Percentiles rank a stretch among this genome's conserved stretches.
Conservation (phyloP, 92 coral and sea anemone species). For the Porites divaricata region DNA sequence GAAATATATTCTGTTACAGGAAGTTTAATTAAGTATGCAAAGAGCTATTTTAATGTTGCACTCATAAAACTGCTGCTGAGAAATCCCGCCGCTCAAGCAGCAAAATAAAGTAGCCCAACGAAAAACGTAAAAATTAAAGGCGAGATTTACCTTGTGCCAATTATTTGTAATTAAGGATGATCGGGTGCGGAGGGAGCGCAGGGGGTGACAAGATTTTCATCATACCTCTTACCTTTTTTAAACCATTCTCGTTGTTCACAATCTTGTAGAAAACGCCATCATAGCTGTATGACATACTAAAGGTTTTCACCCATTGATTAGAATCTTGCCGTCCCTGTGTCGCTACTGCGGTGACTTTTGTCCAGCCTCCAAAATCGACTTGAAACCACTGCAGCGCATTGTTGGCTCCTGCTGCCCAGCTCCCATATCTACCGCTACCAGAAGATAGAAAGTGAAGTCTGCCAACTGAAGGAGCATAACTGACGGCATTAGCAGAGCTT, state of each 20-base stretch:
- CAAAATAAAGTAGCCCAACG: too few species aligned
- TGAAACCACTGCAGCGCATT: slow-evolving; percentile 23
- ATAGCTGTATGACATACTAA: slow-evolving; percentile 4
- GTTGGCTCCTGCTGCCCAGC: slow-evolving; percentile 17
- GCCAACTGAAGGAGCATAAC: slow-evolving; percentile 7
- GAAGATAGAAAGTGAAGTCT: slow-evolving; percentile 25
- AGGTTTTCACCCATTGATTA: slow-evolving; percentile 16
- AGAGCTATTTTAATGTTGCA: too few species aligned
- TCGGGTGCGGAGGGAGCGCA: too few species aligned
- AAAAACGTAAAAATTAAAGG: too few species aligned
- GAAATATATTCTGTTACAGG: neutral
- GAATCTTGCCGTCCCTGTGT: slow-evolving; percentile 32
- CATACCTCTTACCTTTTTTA: slow-evolving; percentile 4
- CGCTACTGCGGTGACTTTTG: slow-evolving; percentile 2
- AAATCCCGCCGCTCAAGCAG: too few species aligned
- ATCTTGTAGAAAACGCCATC: slow-evolving; percentile 12
- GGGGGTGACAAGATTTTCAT: too few species aligned
- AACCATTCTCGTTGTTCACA: neutral
- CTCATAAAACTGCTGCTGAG: too few species aligned
- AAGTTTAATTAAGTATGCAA: too few species aligned
- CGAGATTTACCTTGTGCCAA: too few species aligned
- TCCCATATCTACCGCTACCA: slow-evolving; percentile 34
- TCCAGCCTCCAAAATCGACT: slow-evolving; percentile 27
- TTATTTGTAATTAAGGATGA: too few species aligned
- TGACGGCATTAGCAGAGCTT: neutral